Evolutionary conservation across 2,888 invertebrate species (phyloP).

Genomic region (Cryptocheilus praepositus): DNA sequence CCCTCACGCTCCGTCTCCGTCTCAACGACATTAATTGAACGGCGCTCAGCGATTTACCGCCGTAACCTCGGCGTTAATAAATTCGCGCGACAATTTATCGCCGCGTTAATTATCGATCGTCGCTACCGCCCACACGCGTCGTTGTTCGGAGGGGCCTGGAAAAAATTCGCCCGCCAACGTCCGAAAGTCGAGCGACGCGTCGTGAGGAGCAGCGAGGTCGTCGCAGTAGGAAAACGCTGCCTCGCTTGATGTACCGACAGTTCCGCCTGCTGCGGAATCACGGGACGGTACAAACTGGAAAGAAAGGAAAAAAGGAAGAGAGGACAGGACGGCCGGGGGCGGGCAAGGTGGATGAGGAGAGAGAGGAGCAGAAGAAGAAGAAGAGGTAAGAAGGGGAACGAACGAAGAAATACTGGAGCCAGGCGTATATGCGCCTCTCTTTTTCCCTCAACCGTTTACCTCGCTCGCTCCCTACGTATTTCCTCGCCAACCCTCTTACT

Average conservation of each 20-base stretch:
- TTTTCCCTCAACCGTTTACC: slow-evolving; percentile 17
- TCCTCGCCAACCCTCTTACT: neutral
- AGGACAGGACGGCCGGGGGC: slow-evolving; percentile 16
- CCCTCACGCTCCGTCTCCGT: no score
- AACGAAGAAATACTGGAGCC: slow-evolving; percentile 52
- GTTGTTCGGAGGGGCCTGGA: neutral
- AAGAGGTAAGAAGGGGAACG: slow-evolving; percentile 30
- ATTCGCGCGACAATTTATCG: no score
- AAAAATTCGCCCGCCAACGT: no score
- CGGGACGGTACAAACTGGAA: slow-evolving; percentile 46
- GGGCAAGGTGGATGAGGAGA: neutral
- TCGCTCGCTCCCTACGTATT: slow-evolving; percentile 1
- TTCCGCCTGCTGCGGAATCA: slow-evolving; percentile 51
- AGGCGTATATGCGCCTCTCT: slow-evolving; percentile 24
- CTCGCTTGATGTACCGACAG: slow-evolving; percentile 47
- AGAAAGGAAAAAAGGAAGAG: slow-evolving; percentile 28
- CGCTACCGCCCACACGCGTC: neutral
- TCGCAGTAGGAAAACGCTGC: slow-evolving; percentile 38
- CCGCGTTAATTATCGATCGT: no score
- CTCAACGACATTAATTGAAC: no score
- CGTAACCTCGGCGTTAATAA: no score
- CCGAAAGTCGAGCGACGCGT: neutral
- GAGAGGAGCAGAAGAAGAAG: slow-evolving; percentile 23
- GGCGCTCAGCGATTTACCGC: no score
- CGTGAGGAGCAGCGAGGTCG: neutral